Base-by-base conservation (phyloP, 2,888 invertebrate species). In the Pseudococcus longispinus region DNA sequence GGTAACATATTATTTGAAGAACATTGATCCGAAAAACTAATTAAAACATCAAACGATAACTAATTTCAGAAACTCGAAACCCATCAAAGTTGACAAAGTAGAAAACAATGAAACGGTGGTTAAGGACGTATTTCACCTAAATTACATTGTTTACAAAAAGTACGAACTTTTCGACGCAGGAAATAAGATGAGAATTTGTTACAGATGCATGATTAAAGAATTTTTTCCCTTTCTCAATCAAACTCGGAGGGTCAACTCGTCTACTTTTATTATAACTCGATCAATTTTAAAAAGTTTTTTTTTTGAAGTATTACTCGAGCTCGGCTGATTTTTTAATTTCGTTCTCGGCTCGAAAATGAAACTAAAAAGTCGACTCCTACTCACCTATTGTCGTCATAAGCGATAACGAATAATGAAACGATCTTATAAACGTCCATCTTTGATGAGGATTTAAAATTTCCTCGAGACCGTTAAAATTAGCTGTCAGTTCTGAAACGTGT, bases 51-150 rank as follows among this genome's bases (percentile, higher is more conserved):
- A 80, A 80, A 80, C 77, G 42, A 42, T 42, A 42, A 42, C 32
- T 80, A 42, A 80, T 80, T 80, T 80, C 20, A 42, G 77, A 80
- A 80, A 80, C 29, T 80, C 18, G 37, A 80, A 80, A 80, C 77
- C 42, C 77, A 80, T 80, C 77, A 80, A 42, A 80, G 77, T 80
- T 80, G 77, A 80, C 37, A 80, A 80, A 80, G 77, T 80, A 23
- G 70, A 70, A 29, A 29, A 70, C 77, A 42, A 42, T 42, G 77
- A 80, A 80, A 80, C 37, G 77, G 37, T 20, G 77, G 70, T 70
- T 70, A 70, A 42, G 77, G 11, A 37, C 32, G 15, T 80, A 42
- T 80, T 80, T 42, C 37, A 42, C 20, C 42, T n/a, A 80, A 80
- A 80, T 80, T 42, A 80, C 77, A 80, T 80, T 42, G 77, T 80